These are phyloP conservation scores for Acleris holmiana DNA, from an alignment of 2,888 invertebrate species.

Conservation along the genomic window DNA sequence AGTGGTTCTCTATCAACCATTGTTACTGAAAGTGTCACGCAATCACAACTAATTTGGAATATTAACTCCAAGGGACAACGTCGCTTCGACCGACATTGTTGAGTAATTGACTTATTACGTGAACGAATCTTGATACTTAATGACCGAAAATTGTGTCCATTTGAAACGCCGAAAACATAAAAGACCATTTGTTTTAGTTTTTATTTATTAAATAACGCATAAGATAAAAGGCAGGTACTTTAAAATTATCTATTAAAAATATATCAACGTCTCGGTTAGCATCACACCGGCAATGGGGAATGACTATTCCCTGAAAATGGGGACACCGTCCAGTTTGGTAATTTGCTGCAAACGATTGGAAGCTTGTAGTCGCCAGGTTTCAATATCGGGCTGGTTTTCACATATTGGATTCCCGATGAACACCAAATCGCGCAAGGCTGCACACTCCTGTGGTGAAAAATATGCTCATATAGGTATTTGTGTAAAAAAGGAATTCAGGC, in stretches of 20 bases:
- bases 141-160: slow-evolving; percentile 46
- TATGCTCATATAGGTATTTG: neutral
- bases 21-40: slow-evolving; percentile 70
- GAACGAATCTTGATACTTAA: slow-evolving; percentile 45
- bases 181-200: slow-evolving; percentile 14
- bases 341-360: slow-evolving; percentile 88
- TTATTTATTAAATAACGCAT: neutral
- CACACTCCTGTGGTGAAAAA: slow-evolving; percentile 78
- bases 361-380: slow-evolving; percentile 88
- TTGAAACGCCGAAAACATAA: slow-evolving; percentile 36
- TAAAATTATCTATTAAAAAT: neutral
- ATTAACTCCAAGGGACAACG: slow-evolving; percentile 50
- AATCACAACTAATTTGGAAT: slow-evolving; percentile 59
- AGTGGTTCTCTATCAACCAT: slow-evolving; percentile 66
- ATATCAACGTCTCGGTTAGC: too few relatives aligned
- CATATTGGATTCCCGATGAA: slow-evolving; percentile 92
- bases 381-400: slow-evolving; percentile 87
- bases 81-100: slow-evolving; percentile 51
- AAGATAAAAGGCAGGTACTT: slow-evolving; percentile 2
- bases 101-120: slow-evolving; percentile 54
- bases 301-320: slow-evolving; percentile 85
- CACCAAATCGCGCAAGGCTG: slow-evolving; percentile 89
- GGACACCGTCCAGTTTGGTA: slow-evolving; percentile 91
- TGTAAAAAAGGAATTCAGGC: too few relatives aligned
- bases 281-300: too few relatives aligned